Conservation (phyloP, 1,140 invertebrate genomes). For the Bombus vancouverensis region DNA sequence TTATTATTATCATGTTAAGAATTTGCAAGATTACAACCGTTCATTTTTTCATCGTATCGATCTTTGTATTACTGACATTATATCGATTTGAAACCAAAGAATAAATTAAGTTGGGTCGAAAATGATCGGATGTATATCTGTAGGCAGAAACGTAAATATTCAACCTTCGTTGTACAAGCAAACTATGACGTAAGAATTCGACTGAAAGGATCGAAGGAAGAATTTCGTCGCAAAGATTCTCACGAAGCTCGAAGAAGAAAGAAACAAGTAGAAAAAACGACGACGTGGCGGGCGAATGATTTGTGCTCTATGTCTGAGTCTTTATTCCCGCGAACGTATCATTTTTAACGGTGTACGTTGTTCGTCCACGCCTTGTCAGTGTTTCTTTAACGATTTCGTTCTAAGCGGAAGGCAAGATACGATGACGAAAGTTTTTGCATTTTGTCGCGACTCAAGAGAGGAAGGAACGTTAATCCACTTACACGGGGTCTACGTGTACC, state of each 20-base stretch:
- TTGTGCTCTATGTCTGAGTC: not conserved
- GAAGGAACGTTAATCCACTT: slow-evolving; percentile 34
- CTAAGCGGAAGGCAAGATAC: slow-evolving; percentile 2
- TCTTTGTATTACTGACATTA: no score
- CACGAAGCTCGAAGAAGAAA: slow-evolving; percentile 45
- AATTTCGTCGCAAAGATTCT: slow-evolving; percentile 52
- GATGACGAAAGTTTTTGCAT: slow-evolving; percentile 27
- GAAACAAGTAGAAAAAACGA: slow-evolving; percentile 15
- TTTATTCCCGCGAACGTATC: slow-evolving; percentile 40
- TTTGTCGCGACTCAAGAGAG: not conserved
- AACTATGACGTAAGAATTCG: not conserved
- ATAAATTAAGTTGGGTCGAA: no score
- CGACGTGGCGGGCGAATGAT: not conserved
- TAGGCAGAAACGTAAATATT: not conserved
- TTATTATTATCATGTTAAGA: no score
- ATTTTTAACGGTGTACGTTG: slow-evolving; percentile 36
- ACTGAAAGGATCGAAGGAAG: slow-evolving; percentile 23
- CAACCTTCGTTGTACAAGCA: not conserved
- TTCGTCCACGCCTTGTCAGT: slow-evolving; percentile 13
- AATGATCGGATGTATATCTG: no score
- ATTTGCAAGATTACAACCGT: not conserved
- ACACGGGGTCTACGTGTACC: slow-evolving; percentile 2
- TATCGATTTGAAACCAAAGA: no score
- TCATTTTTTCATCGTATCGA: no score
- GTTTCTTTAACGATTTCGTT: slow-evolving; percentile 52